These are phyloP conservation scores for Malurus melanocephalus DNA, from an alignment of 2,113 vertebrate species.

Conservation along the genomic window DNA sequence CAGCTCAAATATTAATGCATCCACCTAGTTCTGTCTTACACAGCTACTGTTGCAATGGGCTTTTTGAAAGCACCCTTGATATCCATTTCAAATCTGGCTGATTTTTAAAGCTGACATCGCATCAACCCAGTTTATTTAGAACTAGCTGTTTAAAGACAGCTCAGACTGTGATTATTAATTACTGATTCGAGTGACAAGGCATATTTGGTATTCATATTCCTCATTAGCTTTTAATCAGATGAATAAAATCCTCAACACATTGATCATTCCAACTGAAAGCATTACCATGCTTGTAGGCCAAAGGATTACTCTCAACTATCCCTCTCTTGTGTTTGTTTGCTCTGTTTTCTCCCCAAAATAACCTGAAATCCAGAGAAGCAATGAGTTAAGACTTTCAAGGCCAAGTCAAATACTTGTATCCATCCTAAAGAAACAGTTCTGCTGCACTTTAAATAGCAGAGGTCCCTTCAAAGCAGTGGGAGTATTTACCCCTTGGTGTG, in stretches of 20 bases:
- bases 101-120: constrained; percentile 53
- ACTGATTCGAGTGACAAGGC: background rate
- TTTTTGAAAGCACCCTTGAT: constrained; percentile 57
- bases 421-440: background rate
- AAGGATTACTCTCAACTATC: background rate
- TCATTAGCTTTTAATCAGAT: background rate
- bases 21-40: constrained; percentile 27
- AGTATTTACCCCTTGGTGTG: accelerated
- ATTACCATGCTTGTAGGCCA: background rate
- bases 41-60: constrained; percentile 24
- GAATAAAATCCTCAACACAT: background rate
- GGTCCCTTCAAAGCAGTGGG: background rate
- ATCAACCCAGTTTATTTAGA: constrained; percentile 54
- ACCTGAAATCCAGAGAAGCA: background rate
- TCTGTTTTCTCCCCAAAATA: background rate
- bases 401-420: background rate
- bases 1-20: constrained; percentile 58
- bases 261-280: background rate
- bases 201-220: background rate
- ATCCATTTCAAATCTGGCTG: constrained; percentile 57
- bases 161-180: constrained; percentile 36
- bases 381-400: background rate
- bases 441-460: background rate
- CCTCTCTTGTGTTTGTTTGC: background rate
- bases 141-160: constrained; percentile 14